Evolutionary conservation across 1,140 invertebrate genomes (phyloP), one percentile per base, ranked within the genome.

Genomic region (Dicyema japonicum): DNA sequence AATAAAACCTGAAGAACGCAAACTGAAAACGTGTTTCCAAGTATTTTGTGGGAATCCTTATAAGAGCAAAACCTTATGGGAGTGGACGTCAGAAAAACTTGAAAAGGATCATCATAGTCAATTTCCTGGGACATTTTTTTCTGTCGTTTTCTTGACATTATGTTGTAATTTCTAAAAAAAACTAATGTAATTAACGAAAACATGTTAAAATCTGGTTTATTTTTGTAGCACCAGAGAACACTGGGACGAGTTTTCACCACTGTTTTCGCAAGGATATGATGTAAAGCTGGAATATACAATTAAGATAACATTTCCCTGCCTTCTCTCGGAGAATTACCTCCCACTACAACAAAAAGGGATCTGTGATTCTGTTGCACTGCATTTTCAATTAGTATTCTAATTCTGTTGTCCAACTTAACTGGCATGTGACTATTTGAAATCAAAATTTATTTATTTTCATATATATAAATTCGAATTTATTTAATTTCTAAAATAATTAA

Each of bases 191-290:
- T 8, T 15, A 13, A 21, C 14, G 8, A 19, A 18, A 19, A 13
- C 65, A 67, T 70, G 45, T 67, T 82, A 38, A 94, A 72, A 38
- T 75, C 66, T 41, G 94, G 54, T 54, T 78, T 69, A 42, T 75
- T 92, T 50, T 94, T 94, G 46, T 94, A 94, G 46, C 85, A 94
- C 88, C 88, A 97, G 12, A 97, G 47, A 1, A 92, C 74, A 24
- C 47, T 43, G 6, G 85, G 82, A 30, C 78, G 60, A 0, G 75
- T 63, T 55, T 78, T 78, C 0, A 90, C 66, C 29, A 65, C 62
- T 4, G 78, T 69, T 55, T 94, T 92, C 1, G 74, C 67, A 15
- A 94, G 53, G 63, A 97, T 88, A 40, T 97, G 76, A 59, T 94
- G 80, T 1, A 94, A 52, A 46, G 85, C 75, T 3, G 78, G 71